A percentile compares a stretch with the other conserved stretches of the same genome.
Conservation (phyloP, 1,140 invertebrate species). For the Cyrtorhinus lividipennis region DNA sequence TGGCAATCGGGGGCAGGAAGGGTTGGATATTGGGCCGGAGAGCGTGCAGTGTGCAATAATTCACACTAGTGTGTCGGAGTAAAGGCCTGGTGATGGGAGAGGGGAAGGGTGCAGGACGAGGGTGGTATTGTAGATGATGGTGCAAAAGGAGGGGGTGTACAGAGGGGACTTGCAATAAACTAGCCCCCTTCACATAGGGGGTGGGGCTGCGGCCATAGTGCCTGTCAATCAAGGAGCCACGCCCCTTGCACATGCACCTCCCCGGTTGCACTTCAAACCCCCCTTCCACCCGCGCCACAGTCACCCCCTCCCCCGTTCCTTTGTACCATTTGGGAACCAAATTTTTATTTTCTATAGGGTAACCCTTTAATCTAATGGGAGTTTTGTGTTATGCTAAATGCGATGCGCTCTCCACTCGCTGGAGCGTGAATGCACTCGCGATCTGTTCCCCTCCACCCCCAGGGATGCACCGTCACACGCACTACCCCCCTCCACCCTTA, state of each 20-base stretch:
- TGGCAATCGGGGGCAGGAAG: not conserved
- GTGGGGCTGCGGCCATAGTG: slow-evolving; percentile 11
- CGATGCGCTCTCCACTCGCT: not conserved
- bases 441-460: not conserved
- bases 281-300: not conserved
- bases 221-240: slow-evolving; percentile 10
- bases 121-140: too few species aligned
- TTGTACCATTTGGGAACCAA: too few species aligned
- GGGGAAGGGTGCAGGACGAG: slow-evolving; percentile 2
- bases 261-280: slow-evolving; percentile 3
- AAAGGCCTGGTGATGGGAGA: not conserved
- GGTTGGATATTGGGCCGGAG: not conserved
- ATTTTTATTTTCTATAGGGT: too few species aligned
- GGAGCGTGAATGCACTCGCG: not conserved
- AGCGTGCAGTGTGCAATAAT: slow-evolving; percentile 15
- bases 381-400: slow-evolving; percentile 4
- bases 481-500: not conserved
- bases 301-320: not conserved
- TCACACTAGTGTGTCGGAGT: slow-evolving; percentile 5
- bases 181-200: not conserved
- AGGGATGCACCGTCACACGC: not conserved
- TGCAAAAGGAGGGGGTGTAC: too few species aligned
- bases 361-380: slow-evolving; percentile 3
- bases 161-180: slow-evolving; percentile 1
- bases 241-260: slow-evolving; percentile 19